Percentiles rank a stretch among this genome's conserved stretches.
Evolutionary conservation across 2,888 invertebrate genomes (phyloP).

Genomic region (Cynaeus angustus): DNA sequence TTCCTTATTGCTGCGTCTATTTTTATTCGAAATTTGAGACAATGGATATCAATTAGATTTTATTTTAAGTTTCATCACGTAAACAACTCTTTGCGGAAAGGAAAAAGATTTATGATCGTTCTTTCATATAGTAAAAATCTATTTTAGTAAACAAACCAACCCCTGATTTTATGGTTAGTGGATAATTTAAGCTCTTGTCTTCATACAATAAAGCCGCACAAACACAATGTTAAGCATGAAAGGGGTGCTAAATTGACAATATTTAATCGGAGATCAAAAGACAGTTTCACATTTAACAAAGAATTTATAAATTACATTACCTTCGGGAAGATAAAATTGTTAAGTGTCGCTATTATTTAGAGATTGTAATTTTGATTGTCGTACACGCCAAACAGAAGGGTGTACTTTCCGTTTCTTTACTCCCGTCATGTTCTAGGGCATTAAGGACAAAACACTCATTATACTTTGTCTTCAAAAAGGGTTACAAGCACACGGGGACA

Average conservation of each 20-base stretch:
- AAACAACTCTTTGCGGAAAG: slow-evolving; percentile 36
- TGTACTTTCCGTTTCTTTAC: slow-evolving; percentile 32
- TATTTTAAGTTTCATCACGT: slow-evolving; percentile 29
- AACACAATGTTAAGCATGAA: slow-evolving; percentile 47
- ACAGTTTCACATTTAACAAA: slow-evolving; percentile 55
- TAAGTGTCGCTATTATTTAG: slow-evolving; percentile 44
- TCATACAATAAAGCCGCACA: slow-evolving; percentile 50
- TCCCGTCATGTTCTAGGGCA: slow-evolving; percentile 12
- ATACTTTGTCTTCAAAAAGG: slow-evolving; percentile 36
- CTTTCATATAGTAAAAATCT: slow-evolving; percentile 47
- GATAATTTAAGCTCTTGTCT: slow-evolving; percentile 42
- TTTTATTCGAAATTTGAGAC: slow-evolving; percentile 1
- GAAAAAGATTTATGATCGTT: slow-evolving; percentile 49
- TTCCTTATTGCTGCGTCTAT: slow-evolving; percentile 8
- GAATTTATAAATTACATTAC: slow-evolving; percentile 58
- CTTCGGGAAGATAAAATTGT: slow-evolving; percentile 55
- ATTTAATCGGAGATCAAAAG: slow-evolving; percentile 59
- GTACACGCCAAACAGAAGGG: slow-evolving; percentile 38
- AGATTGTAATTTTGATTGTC: slow-evolving; percentile 46
- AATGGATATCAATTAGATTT: slow-evolving; percentile 32
- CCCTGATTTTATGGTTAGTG: slow-evolving; percentile 43
- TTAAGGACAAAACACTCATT: slow-evolving; percentile 40
- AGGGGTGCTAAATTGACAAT: slow-evolving; percentile 54
- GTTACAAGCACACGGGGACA: slow-evolving; percentile 25
- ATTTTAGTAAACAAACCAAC: slow-evolving; percentile 48